Conservation (phyloP, 2,113 vertebrate genomes). For the Pelobates fuscus region DNA sequence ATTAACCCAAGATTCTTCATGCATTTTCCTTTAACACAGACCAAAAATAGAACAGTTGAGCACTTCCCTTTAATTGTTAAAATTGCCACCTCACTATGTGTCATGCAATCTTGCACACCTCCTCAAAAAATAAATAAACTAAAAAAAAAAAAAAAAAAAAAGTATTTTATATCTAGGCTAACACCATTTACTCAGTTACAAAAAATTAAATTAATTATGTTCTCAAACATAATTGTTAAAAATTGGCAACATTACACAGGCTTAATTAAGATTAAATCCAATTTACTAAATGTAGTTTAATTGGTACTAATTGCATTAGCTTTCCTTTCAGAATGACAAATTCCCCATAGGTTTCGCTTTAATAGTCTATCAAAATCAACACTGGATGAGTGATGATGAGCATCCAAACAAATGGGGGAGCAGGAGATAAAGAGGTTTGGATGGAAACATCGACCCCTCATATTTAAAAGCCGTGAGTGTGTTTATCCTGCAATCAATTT, state of each 20-base stretch:
- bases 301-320: slow-evolving; percentile 86
- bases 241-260: slow-evolving; percentile 85
- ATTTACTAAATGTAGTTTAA: slow-evolving; percentile 88
- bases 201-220: slow-evolving; percentile 87
- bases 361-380: slow-evolving; percentile 77
- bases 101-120: no score
- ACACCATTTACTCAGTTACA: slow-evolving; percentile 84
- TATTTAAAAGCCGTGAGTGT: slow-evolving; percentile 41
- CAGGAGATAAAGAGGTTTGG: background rate
- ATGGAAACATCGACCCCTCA: slow-evolving; percentile 24
- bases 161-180: slow-evolving; percentile 71
- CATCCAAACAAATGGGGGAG: slow-evolving; percentile 56
- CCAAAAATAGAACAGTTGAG: no score
- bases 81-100: no score
- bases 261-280: slow-evolving; percentile 88
- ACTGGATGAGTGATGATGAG: slow-evolving; percentile 72
- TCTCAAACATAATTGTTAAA: slow-evolving; percentile 87
- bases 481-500: slow-evolving; percentile 71
- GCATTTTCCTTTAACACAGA: no score
- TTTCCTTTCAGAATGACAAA: slow-evolving; percentile 83
- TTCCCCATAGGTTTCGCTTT: slow-evolving; percentile 81
- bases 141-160: slow-evolving; percentile 48
- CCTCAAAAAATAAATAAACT: no score
- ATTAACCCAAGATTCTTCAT: no score
- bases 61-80: no score